Base-by-base conservation (phyloP, 2,797 vertebrate species). In the Cercopithecus petaurista region DNA sequence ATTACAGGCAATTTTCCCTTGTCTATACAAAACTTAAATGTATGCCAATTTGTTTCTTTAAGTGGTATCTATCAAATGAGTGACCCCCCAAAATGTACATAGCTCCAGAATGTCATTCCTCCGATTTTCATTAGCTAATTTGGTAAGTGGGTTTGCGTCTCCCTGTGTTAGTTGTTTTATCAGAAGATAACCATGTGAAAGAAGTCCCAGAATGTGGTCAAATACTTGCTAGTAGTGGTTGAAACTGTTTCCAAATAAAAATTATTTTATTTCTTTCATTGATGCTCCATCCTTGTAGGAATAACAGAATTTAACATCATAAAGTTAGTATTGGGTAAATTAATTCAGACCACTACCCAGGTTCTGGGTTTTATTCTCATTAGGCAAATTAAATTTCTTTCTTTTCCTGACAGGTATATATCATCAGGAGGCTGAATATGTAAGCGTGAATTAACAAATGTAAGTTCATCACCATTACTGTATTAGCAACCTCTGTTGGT, bases 1-100 rank as follows among this genome's bases (percentile, higher is more conserved):
- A 95, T 76, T 97, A 94, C 28, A 93, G 43, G 33, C 79, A 95
- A 84, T 64, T 96, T 93, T 84, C n/a, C 86, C 39, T 91, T 93
- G 11, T 70, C 19, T 80, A 28, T 55, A 87, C 67, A 64, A 87
- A 86, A 72, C 21, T 81, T 52, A 70, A 95, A 52, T 91, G 57
- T 83, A 72, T 41, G 9, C 8, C 30, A 80, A 6, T 72, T 94
- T 96, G 61, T 81, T 96, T 41, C 17, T 90, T 95, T 87, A 91
- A 88, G 36, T 95, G 39, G 11, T 95, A 67, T 84, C 36, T 97
- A 17, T 93, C 36, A 96, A 91, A 88, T 46, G 46, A 97, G 33
- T 77, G n/a, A 92, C 70, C 48, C 36, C 26, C 9, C 1, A 57
- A 89, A 92, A 70, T 67, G 4, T 59, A 55, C 88, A 28, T 84